Base-by-base conservation (phyloP, 2,797 vertebrate genomes). In the Sarcoramphus papa region DNA sequence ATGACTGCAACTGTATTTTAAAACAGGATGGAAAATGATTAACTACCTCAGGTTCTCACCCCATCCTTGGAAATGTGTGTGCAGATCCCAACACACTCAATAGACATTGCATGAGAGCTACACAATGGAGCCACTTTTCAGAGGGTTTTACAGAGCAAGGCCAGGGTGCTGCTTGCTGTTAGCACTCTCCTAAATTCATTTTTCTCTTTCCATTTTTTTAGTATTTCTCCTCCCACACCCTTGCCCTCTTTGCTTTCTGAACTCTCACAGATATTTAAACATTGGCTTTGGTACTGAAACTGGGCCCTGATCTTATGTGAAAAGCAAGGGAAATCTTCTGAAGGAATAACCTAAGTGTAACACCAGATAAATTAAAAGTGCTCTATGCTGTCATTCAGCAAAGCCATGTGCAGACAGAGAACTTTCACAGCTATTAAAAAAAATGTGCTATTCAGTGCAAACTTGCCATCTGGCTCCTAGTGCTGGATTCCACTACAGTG, bases 361-460 rank as follows among this genome's bases (percentile, higher is more conserved):
- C 85, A 96, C 53, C 59, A 90, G 93, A 97, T 94, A 96, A 96
- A 96, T 96, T 89, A 93, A 91, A 94, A 73, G 27, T 56, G 48
- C 78, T 91, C 81, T 59, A 33, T 86, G 77, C 79, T 97, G 97
- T 97, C 96, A 96, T 97, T 98, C 95, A 97, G 89, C 79, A 95
- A 91, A 96, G 76, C 91, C 69, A 54, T 96, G 96, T 96, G 96
- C 88, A 97, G 97, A 97, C 95, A 96, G 92, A 95, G 87, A 93
- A 97, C 95, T 97, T 97, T 89, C 95, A 96, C 97, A 97, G 94
- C 95, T 97, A 97, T 98, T 98, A 96, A 97, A 97, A 97, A 96
- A 96, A 92, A 85, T n/a, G 91, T 92, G 94, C 93, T 96, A 93
- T 97, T 97, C 91, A 92, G 95, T 91, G 96, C 81, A 86, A 97